Percentiles rank a stretch among this genome's conserved stretches.
phyloP scores from a whole-genome alignment of 2,113 vertebrate genomes.

The Pterocles burchelli region DNA sequence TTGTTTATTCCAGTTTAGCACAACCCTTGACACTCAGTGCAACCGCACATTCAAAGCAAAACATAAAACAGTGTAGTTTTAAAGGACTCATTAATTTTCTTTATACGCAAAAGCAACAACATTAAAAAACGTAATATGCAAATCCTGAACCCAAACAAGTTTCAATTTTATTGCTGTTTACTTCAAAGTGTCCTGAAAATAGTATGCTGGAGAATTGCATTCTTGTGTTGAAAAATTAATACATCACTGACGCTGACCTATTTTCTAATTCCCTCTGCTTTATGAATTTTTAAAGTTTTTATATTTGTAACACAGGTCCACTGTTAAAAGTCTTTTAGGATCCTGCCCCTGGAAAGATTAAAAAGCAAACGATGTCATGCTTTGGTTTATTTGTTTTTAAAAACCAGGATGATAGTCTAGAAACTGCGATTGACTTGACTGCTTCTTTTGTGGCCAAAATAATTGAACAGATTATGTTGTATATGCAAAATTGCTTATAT shows the following conservation, averaged over 20 bases:
- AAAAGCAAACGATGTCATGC: neutral
- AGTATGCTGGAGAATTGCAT: slow-evolving; percentile 48
- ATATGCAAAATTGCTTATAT: neutral
- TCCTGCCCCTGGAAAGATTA: slow-evolving; percentile 25
- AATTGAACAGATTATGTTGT: neutral
- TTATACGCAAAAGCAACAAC: slow-evolving; percentile 63
- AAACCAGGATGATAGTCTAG: neutral
- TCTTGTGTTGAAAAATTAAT: slow-evolving; percentile 79
- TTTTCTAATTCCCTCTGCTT: slow-evolving; percentile 62
- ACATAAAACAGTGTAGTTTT: slow-evolving; percentile 71
- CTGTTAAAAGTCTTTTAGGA: slow-evolving; percentile 25
- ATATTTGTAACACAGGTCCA: slow-evolving; percentile 42
- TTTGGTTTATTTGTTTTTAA: neutral
- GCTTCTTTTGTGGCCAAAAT: neutral
- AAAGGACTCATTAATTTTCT: slow-evolving; percentile 76
- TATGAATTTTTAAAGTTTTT: slow-evolving; percentile 70
- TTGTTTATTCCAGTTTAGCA: slow-evolving; percentile 69
- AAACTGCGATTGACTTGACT: neutral
- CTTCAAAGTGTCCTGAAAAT: slow-evolving; percentile 73
- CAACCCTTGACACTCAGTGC: slow-evolving; percentile 35
- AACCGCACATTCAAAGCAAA: slow-evolving; percentile 67
- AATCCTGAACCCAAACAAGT: slow-evolving; percentile 45
- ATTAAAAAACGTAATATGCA: slow-evolving; percentile 66
- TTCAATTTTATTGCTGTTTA: slow-evolving; percentile 69
- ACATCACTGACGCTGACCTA: slow-evolving; percentile 73